Conservation (phyloP, 1,140 invertebrate genomes). For the Ips typographus region DNA sequence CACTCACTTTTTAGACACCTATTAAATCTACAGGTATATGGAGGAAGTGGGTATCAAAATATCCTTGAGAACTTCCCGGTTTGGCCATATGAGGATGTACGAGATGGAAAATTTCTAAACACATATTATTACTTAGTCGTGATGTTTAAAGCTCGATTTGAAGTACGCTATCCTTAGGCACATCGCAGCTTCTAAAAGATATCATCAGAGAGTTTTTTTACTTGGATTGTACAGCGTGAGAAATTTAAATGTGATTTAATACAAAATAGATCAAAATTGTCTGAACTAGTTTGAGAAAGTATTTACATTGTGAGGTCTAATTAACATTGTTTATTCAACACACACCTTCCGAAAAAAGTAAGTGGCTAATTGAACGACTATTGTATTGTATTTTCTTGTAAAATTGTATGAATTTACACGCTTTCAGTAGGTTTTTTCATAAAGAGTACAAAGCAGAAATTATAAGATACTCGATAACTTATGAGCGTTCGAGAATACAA, state of each 20-base stretch:
- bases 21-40: background rate
- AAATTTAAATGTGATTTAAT: background rate
- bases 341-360: too few species aligned
- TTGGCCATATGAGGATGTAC: background rate
- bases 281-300: background rate
- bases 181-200: slow-evolving; percentile 29
- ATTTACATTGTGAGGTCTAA: too few species aligned
- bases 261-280: background rate
- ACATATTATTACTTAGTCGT: slow-evolving; percentile 6
- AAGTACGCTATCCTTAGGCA: slow-evolving; percentile 23
- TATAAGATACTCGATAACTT: too few species aligned
- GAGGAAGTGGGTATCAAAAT: slow-evolving; percentile 15
- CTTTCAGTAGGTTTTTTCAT: too few species aligned
- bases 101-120: slow-evolving; percentile 31
- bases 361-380: too few species aligned
- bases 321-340: too few species aligned
- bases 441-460: too few species aligned
- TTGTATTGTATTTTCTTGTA: too few species aligned
- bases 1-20: background rate
- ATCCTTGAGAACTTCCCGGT: slow-evolving; percentile 18
- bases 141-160: slow-evolving; percentile 20
- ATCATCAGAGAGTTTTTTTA: slow-evolving; percentile 16
- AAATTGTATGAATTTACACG: too few species aligned
- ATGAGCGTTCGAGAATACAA: too few species aligned
- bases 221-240: background rate